A percentile compares a stretch with the other conserved stretches of the same genome.
Conservation (phyloP, 2,888 invertebrate species). For the Phyllotreta cruciferae region DNA sequence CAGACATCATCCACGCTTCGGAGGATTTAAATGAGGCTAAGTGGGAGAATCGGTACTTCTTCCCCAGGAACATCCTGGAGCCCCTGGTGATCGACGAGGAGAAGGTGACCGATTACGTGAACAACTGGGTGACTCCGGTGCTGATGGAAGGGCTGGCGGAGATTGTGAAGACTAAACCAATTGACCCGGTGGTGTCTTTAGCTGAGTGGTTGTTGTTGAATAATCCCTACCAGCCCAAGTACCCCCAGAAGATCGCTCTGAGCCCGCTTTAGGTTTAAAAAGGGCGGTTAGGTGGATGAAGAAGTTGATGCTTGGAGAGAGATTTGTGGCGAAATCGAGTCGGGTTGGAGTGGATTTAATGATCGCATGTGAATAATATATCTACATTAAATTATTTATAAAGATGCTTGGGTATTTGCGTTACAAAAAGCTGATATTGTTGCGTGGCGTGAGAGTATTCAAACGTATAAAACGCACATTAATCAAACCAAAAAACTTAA, state of each 20-base stretch:
- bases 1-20: slow-evolving; percentile 84
- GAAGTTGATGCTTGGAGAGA: too few relatives aligned
- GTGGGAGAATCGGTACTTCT: slow-evolving; percentile 87
- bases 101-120: slow-evolving; percentile 72
- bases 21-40: slow-evolving; percentile 69
- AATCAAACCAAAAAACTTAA: slow-evolving; percentile 5
- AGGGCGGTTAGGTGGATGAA: too few relatives aligned
- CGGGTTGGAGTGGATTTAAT: too few relatives aligned
- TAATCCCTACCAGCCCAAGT: slow-evolving; percentile 76
- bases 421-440: slow-evolving; percentile 1
- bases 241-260: slow-evolving; percentile 53
- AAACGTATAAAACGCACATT: background rate
- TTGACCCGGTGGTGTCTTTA: slow-evolving; percentile 79
- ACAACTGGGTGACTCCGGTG: slow-evolving; percentile 70
- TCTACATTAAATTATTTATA: too few relatives aligned
- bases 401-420: background rate
- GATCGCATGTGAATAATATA: too few relatives aligned
- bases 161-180: slow-evolving; percentile 74
- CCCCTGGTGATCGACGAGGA: slow-evolving; percentile 70
- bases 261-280: slow-evolving; percentile 51
- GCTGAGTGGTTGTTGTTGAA: slow-evolving; percentile 77
- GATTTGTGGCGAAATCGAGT: too few relatives aligned
- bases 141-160: slow-evolving; percentile 69
- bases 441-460: slow-evolving; percentile 4
- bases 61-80: slow-evolving; percentile 80